Evolutionary conservation across 2,888 invertebrate genomes (phyloP).

Genomic region (Lymantria dispar): DNA sequence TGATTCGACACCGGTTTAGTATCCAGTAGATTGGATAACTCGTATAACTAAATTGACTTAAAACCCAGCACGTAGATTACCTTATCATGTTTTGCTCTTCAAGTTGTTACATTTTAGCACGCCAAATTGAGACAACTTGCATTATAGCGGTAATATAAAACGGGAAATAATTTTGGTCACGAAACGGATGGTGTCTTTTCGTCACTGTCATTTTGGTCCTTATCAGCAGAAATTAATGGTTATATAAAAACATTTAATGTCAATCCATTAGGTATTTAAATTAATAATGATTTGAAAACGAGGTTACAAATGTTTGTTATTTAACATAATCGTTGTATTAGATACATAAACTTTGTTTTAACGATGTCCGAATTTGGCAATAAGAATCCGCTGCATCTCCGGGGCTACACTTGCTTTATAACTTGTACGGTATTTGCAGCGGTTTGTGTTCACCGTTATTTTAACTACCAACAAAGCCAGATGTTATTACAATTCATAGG

Average conservation of each 20-base stretch:
- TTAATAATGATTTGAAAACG: too few species aligned
- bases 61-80: not conserved
- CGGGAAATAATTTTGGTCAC: slow-evolving; percentile 58
- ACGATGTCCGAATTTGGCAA: slow-evolving; percentile 37
- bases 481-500: slow-evolving; percentile 33
- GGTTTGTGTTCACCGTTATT: slow-evolving; percentile 67
- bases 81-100: slow-evolving; percentile 14
- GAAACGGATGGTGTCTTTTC: slow-evolving; percentile 59
- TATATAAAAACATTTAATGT: too few species aligned
- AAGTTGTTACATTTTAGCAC: slow-evolving; percentile 28
- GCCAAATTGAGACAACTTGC: slow-evolving; percentile 51
- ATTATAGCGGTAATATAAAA: slow-evolving; percentile 54
- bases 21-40: slow-evolving; percentile 1
- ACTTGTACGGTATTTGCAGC: slow-evolving; percentile 73
- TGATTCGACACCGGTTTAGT: slow-evolving; percentile 7
- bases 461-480: slow-evolving; percentile 51
- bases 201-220: slow-evolving; percentile 47
- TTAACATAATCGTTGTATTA: too few species aligned
- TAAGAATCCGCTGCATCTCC: slow-evolving; percentile 39
- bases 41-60: slow-evolving; percentile 4
- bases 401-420: slow-evolving; percentile 59
- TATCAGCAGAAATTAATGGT: slow-evolving; percentile 25
- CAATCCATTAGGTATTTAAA: too few species aligned
- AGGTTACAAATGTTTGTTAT: too few species aligned
- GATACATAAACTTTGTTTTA: slow-evolving; percentile 8